These are phyloP conservation scores for Coluber constrictor DNA, from an alignment of 2,797 vertebrate genomes.

Conservation along the genomic window DNA sequence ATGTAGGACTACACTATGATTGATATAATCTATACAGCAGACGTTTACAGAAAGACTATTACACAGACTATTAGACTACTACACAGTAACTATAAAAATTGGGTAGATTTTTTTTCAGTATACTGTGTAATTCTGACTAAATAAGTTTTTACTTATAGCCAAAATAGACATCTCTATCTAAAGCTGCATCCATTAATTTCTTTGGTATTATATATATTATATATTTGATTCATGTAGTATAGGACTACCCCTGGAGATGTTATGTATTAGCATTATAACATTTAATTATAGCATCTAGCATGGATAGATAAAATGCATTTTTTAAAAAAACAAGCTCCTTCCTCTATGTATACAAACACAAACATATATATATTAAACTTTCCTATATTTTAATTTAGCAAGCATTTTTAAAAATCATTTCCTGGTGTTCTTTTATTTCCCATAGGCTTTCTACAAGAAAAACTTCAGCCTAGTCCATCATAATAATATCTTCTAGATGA, in stretches of 20 bases:
- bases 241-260: not conserved
- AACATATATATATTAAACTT: not conserved
- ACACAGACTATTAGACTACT: too few species aligned
- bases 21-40: not conserved
- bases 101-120: not conserved
- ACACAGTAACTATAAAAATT: not conserved
- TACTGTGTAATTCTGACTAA: not conserved
- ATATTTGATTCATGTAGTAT: not conserved
- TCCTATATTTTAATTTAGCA: slow-evolving; percentile 26
- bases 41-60: not conserved
- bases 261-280: not conserved
- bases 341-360: not conserved
- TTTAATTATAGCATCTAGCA: not conserved
- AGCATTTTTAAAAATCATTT: slow-evolving; percentile 1
- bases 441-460: slow-evolving; percentile 15
- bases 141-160: not conserved
- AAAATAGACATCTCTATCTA: not conserved
- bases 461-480: not conserved
- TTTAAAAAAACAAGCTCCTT: not conserved
- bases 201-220: not conserved
- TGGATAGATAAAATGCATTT: not conserved
- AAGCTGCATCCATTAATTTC: not conserved
- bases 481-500: not conserved
- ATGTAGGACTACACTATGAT: not conserved
- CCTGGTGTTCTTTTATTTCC: not conserved